Evolutionary conservation across 2,113 vertebrate species (phyloP).

Genomic region (Eudyptes chrysolophus): DNA sequence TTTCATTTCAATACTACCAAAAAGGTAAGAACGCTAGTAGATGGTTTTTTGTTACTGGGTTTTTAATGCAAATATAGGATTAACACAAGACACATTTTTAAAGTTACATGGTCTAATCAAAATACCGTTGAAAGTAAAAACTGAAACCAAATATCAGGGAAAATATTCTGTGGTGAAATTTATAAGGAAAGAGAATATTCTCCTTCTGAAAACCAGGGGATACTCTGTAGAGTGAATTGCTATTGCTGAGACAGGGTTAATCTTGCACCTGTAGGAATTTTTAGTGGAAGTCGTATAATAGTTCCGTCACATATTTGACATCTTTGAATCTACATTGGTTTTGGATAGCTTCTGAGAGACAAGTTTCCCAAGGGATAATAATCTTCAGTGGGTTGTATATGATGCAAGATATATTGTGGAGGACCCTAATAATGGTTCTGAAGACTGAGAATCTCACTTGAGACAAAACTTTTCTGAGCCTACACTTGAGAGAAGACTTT

Average conservation of each 20-base stretch:
- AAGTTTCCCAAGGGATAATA: background rate
- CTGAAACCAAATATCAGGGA: background rate
- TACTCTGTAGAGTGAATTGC: background rate
- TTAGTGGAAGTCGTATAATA: fast-evolving
- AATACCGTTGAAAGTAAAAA: background rate
- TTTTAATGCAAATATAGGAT: background rate
- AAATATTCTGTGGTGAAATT: background rate
- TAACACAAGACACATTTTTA: background rate
- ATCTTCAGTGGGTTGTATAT: background rate
- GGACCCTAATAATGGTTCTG: background rate
- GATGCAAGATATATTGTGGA: background rate
- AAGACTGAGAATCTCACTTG: background rate
- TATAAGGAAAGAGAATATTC: background rate
- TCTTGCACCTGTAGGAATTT: background rate
- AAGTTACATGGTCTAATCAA: background rate
- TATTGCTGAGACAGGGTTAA: background rate
- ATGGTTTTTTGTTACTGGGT: background rate
- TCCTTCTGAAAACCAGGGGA: background rate
- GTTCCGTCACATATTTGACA: background rate
- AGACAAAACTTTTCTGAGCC: background rate
- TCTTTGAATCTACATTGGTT: background rate
- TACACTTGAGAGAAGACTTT: background rate
- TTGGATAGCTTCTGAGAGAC: background rate
- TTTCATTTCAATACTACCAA: background rate
- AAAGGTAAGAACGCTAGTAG: background rate